Percentiles rank a stretch among this genome's conserved stretches.
Evolutionary conservation across 2,797 vertebrate species (phyloP).

Genomic region (Sternotherus odoratus): DNA sequence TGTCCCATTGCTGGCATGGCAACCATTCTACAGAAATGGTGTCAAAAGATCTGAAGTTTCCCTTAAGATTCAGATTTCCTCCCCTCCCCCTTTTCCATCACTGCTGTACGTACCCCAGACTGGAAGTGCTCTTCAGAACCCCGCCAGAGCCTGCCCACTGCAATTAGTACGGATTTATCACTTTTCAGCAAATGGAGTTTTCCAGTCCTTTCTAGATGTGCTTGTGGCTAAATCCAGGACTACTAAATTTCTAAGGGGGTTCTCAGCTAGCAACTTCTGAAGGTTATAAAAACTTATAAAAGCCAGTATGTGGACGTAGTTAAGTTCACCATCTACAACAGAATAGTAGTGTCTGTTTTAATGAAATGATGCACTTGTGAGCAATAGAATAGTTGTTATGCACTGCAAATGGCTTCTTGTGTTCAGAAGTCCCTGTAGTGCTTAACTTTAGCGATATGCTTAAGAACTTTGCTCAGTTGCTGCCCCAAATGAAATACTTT

Average conservation of each 20-base stretch:
- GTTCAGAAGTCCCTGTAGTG: background rate
- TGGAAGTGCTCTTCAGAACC: background rate
- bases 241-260: background rate
- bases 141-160: background rate
- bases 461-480: background rate
- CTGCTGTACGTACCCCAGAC: background rate
- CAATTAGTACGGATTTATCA: background rate
- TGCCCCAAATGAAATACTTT: background rate
- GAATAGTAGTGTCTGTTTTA: background rate
- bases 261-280: background rate
- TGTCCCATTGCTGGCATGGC: background rate
- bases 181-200: background rate
- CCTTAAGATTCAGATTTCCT: background rate
- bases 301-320: background rate
- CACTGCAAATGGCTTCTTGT: background rate
- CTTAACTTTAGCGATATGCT: background rate
- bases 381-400: background rate
- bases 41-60: conserved; percentile 16
- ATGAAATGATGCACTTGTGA: background rate
- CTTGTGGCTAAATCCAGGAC: background rate
- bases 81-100: background rate
- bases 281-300: background rate
- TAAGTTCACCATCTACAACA: background rate
- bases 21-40: background rate
- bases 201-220: background rate